phyloP scores from a whole-genome alignment of 2,797 vertebrate genomes.

The Phrynocephalus vlangalii region DNA sequence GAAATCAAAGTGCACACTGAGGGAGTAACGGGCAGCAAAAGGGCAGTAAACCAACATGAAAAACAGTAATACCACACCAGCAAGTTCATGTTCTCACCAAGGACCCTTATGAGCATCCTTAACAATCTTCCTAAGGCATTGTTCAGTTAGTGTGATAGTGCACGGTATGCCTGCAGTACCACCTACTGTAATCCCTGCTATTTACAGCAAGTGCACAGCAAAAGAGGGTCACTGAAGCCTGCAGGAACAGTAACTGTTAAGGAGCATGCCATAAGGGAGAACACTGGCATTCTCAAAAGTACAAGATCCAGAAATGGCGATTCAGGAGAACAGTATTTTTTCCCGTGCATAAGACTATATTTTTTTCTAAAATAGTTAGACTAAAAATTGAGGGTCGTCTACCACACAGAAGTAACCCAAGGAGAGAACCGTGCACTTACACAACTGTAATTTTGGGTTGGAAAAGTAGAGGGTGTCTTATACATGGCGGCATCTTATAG shows the following conservation, averaged over 20 bases:
- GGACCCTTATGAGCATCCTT: neutral
- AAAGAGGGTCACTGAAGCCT: constrained; percentile 7
- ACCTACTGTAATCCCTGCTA: constrained; percentile 66
- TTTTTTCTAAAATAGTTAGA: too few relatives aligned
- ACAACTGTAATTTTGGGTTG: too few relatives aligned
- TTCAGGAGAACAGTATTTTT: neutral
- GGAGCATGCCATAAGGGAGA: neutral
- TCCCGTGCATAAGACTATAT: too few relatives aligned
- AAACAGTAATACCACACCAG: constrained; percentile 37
- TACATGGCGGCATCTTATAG: too few relatives aligned
- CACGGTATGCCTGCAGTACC: constrained; percentile 71
- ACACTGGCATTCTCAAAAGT: constrained; percentile 6
- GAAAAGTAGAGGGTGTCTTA: too few relatives aligned
- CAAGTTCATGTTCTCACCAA: constrained; percentile 18
- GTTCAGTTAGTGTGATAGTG: neutral
- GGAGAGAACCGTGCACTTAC: too few relatives aligned
- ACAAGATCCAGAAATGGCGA: neutral
- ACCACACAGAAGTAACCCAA: too few relatives aligned
- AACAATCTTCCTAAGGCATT: constrained; percentile 8
- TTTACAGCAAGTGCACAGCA: constrained; percentile 26
- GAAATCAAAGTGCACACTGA: neutral
- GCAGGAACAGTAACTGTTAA: neutral
- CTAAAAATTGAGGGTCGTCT: too few relatives aligned
- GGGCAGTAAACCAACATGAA: neutral
- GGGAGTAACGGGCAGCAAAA: neutral